Base-by-base conservation (phyloP, 1,140 invertebrate genomes). In the Zaprionus tsacasi region DNA sequence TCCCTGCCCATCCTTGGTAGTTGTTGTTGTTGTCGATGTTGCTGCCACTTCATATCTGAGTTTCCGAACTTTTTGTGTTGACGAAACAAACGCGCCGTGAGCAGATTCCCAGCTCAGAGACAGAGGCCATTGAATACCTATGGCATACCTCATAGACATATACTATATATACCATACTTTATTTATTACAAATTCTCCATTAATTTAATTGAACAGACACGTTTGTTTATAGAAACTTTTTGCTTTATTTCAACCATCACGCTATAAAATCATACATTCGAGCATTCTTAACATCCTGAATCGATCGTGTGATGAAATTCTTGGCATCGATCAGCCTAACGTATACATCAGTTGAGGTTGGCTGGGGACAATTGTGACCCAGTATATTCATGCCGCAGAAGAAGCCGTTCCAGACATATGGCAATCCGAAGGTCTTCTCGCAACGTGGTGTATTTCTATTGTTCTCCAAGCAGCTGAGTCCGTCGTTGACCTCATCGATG, bases 41-140 rank as follows among this genome's bases (percentile, higher is more conserved):
- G 66, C 68, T 76, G 68, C 82, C 79, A 79, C 82, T 86, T 87
- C 82, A 81, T 86, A 73, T 76, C 75, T 50, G 65, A 65, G 76
- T 76, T 72, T 70, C 65, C 70, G 61, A 75, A 79, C 54, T 72
- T 76, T 72, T 76, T 76, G 21, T 74, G 71, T 74, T 69, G 35
- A 57, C 59, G 52, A 74, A 74, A 70, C 54, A 74, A 70, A 50
- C 48, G 50, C 45, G 27, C n/a, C 38, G 33, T 50, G 33, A 72
- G 45, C 68, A 45, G 59, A 63, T 15, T 65, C 25, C 38, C 54
- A 67, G 40, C 27, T 66, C 38, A 4, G 10, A 50, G 52, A 35
- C 33, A 58, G 54, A 58, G 54, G 27, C 70, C 55, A 70, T 70
- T 70, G 52, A 63, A 45, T 64, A 17, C 27, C 60, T 70, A 35